These are phyloP conservation scores for Drosophila planitibia DNA, from an alignment of 2,888 invertebrate genomes.

Conservation along the genomic window DNA sequence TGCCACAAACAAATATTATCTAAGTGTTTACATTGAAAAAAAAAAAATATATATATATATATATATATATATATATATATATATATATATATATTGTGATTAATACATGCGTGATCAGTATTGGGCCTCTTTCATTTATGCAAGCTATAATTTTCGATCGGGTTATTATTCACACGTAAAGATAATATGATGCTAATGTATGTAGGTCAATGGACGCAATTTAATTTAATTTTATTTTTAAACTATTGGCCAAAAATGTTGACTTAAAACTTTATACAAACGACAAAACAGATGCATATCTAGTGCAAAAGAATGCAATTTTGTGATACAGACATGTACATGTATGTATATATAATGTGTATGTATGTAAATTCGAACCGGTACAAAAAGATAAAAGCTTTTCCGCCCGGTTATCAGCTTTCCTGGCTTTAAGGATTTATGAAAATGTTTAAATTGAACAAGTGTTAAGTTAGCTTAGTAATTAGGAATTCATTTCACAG, in stretches of 20 bases:
- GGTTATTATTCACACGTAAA: neutral
- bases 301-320: neutral
- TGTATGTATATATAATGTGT: neutral
- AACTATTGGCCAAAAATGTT: constrained; percentile 33
- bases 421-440: neutral
- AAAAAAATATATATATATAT: too few species aligned
- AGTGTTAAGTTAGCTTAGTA: neutral
- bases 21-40: constrained; percentile 40
- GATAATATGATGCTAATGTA: constrained; percentile 16
- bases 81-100: neutral
- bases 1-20: constrained; percentile 42
- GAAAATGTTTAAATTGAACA: constrained; percentile 3
- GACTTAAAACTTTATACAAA: constrained; percentile 16
- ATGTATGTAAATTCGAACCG: constrained; percentile 2
- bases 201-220: constrained; percentile 58
- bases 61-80: neutral
- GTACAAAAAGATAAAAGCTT: constrained; percentile 8
- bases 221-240: constrained; percentile 37
- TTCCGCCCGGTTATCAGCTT: neutral
- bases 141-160: neutral
- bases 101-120: neutral
- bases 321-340: neutral
- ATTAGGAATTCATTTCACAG: neutral
- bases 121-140: neutral
- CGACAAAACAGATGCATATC: constrained; percentile 25